Evolutionary conservation across 1,140 invertebrate species (phyloP), one percentile per base, ranked within the genome.

Genomic region (Araneus ventricosus): DNA sequence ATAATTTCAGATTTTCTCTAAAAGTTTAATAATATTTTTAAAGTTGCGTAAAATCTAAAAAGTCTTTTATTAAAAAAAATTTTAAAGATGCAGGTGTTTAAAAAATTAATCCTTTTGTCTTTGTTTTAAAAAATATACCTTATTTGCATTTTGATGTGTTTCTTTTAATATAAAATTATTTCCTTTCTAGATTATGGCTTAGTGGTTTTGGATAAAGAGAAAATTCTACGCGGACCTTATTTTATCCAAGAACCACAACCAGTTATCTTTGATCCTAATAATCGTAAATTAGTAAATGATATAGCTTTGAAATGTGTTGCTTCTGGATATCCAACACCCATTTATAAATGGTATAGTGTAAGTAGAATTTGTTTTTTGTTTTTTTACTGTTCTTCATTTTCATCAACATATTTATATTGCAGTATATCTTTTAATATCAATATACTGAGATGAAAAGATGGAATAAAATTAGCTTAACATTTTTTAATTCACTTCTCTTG

Each of bases 271-370:
- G 98, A 99, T 96, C 96, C 97, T 10, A 97, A 97, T n/a, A 97
- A 97, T 95, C 96, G 96, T 93, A 96, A 96, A 82, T 94, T 97
- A 84, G 96, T 96, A 67, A 97, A 98, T 95, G 97, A 98, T 96
- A 96, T 98, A 4, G 96, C 97, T 1, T 95, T 98, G 3, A 97
- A 97, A 94, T 99, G 98, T 95, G 95, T 98, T 89, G 98, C 98
- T 93, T 97, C 97, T 84, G 98, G 98, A 2, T 99, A 97, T 95
- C 99, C 99, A 4, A 96, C 97, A 22, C 98, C 98, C 0, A 97
- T 97, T 8, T 99, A 99, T 95, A 96, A 97, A 95, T 99, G 98
- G 98, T 99, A 97, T 95, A 97, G 97, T 57, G 87, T 94, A 88
- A 41, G 92, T 79, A 91, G 37, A n/a, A n/a, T 27, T 67, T 24